These are phyloP conservation scores for Tetranychus truncatus DNA, from an alignment of 2,888 invertebrate species.

Conservation along the genomic window DNA sequence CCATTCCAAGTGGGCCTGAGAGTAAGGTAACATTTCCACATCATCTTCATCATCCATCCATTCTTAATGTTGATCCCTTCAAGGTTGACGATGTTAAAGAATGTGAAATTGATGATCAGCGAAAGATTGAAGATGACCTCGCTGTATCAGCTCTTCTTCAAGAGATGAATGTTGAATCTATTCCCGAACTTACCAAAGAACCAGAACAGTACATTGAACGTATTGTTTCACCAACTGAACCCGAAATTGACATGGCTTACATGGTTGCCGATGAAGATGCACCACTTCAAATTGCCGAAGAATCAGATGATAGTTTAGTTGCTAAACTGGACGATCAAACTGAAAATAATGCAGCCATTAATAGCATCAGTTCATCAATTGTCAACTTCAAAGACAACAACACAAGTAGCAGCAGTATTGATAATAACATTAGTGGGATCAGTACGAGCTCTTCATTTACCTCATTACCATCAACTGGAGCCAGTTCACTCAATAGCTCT, in stretches of 20 bases:
- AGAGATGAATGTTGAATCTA: slow-evolving; percentile 27
- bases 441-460: not conserved
- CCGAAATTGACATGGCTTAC: slow-evolving; percentile 8
- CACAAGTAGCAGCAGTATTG: not conserved
- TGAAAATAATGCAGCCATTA: not conserved
- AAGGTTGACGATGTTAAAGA: slow-evolving; percentile 14
- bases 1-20: not conserved
- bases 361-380: not conserved
- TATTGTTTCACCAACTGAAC: not conserved
- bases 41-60: not conserved
- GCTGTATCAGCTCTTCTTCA: slow-evolving; percentile 28
- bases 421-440: not conserved
- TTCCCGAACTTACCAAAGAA: slow-evolving; percentile 25
- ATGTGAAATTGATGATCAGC: slow-evolving; percentile 27
- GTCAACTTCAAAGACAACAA: not conserved
- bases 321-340: not conserved
- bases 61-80: slow-evolving; percentile 3
- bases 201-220: slow-evolving; percentile 10
- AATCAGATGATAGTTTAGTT: not conserved
- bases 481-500: not conserved
- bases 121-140: slow-evolving; percentile 28
- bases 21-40: not conserved
- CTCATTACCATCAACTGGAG: not conserved
- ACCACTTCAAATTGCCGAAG: slow-evolving; percentile 16
- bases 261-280: not conserved